These are phyloP conservation scores for Phylloscopus trochilus DNA, from an alignment of 2,113 vertebrate genomes.

Conservation along the genomic window DNA sequence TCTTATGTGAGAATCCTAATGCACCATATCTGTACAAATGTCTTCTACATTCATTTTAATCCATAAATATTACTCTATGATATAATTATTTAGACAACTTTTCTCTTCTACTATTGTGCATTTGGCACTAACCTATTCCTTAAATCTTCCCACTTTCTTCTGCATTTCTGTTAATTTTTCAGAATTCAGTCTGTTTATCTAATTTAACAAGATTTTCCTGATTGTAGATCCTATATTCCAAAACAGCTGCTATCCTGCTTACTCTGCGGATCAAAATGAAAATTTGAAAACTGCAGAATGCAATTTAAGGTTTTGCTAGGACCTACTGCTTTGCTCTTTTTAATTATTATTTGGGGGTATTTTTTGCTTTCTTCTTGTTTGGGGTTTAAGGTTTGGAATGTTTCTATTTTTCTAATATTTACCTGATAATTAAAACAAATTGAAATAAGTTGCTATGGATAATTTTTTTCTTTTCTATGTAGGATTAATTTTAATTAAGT, in stretches of 20 bases:
- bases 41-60: background rate
- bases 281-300: background rate
- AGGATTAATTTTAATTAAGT: background rate
- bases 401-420: background rate
- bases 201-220: background rate
- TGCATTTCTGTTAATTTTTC: background rate
- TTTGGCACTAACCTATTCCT: background rate
- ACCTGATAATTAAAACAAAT: background rate
- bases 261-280: background rate
- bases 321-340: background rate
- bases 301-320: background rate
- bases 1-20: background rate
- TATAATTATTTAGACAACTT: background rate
- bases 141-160: background rate
- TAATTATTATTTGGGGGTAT: fast-evolving
- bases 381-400: background rate
- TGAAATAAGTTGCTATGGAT: background rate
- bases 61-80: background rate
- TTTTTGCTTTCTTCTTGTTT: background rate
- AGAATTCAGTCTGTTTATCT: background rate
- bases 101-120: background rate
- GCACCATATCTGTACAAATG: background rate
- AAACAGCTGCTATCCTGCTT: background rate
- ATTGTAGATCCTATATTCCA: background rate
- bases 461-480: background rate